These are phyloP conservation scores for Podiceps cristatus DNA, from an alignment of 2,113 vertebrate genomes.

Conservation along the genomic window DNA sequence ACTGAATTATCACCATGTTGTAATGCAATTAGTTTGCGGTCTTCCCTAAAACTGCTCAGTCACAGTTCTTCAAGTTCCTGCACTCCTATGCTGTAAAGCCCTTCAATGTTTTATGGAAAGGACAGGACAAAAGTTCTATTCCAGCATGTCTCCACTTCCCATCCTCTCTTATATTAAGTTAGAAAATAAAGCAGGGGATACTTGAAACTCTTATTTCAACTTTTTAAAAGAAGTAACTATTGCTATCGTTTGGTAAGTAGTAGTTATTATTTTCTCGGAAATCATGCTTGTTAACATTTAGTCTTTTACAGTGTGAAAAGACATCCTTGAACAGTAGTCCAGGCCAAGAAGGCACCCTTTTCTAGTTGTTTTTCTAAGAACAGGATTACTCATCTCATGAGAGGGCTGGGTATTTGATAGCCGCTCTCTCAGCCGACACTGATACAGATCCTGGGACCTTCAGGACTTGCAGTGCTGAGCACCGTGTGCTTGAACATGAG, in stretches of 20 bases:
- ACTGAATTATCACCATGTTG: not conserved
- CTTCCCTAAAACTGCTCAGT: not conserved
- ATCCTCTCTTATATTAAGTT: not conserved
- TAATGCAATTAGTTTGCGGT: not conserved
- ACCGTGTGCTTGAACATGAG: accelerated
- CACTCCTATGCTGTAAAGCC: not conserved
- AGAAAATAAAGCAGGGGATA: not conserved
- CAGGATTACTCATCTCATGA: not conserved
- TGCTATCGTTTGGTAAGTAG: not conserved
- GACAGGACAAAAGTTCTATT: not conserved
- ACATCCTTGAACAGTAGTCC: not conserved
- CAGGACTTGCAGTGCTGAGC: not conserved
- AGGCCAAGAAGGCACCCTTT: not conserved
- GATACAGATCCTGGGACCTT: not conserved
- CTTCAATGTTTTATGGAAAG: not conserved
- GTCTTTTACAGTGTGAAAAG: not conserved
- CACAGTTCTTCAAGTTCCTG: not conserved
- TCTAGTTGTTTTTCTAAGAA: not conserved
- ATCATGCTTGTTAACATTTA: not conserved
- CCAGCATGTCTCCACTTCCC: not conserved
- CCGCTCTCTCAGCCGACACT: not conserved
- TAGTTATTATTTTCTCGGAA: not conserved
- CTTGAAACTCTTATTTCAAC: not conserved
- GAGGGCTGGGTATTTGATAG: not conserved
- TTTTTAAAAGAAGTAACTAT: not conserved